These are phyloP conservation scores for Schizothorax lantsangensis DNA, from an alignment of 2,797 vertebrate genomes.

Conservation along the genomic window DNA sequence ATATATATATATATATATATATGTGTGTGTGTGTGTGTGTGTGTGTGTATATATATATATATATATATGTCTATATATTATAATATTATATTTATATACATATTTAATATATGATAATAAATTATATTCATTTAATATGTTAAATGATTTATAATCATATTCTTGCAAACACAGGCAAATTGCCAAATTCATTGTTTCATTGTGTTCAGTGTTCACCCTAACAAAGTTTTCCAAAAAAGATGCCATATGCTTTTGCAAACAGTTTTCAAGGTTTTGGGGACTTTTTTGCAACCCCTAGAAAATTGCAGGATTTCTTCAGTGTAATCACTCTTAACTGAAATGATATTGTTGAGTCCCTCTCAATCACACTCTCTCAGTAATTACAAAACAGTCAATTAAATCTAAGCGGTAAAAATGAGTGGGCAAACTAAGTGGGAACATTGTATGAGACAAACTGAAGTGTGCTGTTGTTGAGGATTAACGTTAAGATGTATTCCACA, in stretches of 20 bases:
- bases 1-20: too few species aligned
- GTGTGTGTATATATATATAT: too few species aligned
- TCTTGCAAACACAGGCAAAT: too few species aligned
- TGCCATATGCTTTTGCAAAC: neutral
- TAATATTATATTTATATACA: too few species aligned
- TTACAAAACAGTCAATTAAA: constrained; percentile 19
- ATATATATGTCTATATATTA: too few species aligned
- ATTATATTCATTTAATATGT: too few species aligned
- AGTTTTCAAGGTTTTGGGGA: neutral
- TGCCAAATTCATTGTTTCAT: too few species aligned
- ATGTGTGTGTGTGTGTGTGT: too few species aligned
- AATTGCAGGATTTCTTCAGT: neutral
- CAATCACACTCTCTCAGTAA: neutral
- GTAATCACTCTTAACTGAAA: neutral
- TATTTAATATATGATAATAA: too few species aligned
- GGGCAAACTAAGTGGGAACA: neutral
- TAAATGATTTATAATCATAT: too few species aligned
- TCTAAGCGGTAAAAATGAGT: neutral
- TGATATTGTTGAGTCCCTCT: constrained; percentile 2
- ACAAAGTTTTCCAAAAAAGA: neutral
- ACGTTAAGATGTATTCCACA: constrained; percentile 65
- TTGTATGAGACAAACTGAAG: neutral
- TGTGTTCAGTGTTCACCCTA: neutral
- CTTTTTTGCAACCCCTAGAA: neutral
- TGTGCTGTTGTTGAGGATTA: neutral